Evolutionary conservation across 2,113 vertebrate genomes (phyloP), one percentile per base, ranked within the genome.

Genomic region (Thalassarche chlororhynchos): DNA sequence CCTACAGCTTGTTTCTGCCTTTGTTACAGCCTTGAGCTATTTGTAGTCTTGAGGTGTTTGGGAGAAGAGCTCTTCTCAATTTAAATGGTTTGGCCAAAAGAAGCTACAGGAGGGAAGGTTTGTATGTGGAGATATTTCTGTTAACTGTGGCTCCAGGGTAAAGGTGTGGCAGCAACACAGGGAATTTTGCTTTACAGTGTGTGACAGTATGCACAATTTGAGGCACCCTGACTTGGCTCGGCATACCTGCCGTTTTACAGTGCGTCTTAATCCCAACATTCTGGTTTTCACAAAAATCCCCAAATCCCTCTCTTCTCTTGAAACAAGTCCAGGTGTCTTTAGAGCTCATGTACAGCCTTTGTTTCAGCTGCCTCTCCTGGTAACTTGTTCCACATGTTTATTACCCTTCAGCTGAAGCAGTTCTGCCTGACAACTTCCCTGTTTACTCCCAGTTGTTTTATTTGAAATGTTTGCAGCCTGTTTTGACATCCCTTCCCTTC

Each of bases 321-420:
- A 93, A 95, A 55, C 21, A 89, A 79, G 21, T 75, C 76, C 68
- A 87, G 93, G 69, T 95, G 69, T 71, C 83, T 94, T 92, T 87
- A 89, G 74, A 95, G 78, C 42, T 88, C 36, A 17, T 32, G 20
- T 65, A 26, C 12, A 89, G 51, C 75, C 55, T 96, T 89, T 93
- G 57, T 91, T 94, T 95, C 88, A 89, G 58, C 84, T 89, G 66
- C 52, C 36, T 97, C 16, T 92, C 52, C 82, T 96, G 34, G 74
- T 96, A 87, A 90, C n/a, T 84, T 90, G n/a, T 96, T 96, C 91
- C 88, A 91, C 62, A 83, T 95, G 89, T 93, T 89, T 85, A 76
- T 64, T 96, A 44, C 38, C 46, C 83, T 97, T 76, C 86, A 89
- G 55, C 44, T 94, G 81, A 79, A 87, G 74, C 24, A 69, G 65